Conservation (phyloP, 1,140 invertebrate genomes). For the Lineus longissimus region DNA sequence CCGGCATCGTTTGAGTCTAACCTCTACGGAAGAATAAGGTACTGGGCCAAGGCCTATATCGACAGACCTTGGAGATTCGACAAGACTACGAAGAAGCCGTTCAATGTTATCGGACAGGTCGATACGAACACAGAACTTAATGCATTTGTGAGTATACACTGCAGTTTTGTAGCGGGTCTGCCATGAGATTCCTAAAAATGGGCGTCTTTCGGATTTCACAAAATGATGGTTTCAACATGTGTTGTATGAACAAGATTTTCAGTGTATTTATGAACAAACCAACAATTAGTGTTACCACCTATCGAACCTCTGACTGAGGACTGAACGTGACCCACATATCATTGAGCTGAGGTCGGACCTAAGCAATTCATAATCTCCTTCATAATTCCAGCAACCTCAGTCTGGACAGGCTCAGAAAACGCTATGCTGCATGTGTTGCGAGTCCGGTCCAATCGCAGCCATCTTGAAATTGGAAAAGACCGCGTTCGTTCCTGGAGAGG, state of each 20-base stretch:
- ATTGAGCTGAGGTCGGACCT: too few species aligned
- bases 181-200: too few species aligned
- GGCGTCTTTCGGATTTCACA: too few species aligned
- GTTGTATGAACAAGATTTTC: too few species aligned
- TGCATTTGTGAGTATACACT: constrained; percentile 19
- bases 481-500: constrained; percentile 34
- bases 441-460: constrained; percentile 36
- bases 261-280: too few species aligned
- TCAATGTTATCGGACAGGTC: constrained; percentile 46
- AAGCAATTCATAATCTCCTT: too few species aligned
- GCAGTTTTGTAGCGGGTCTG: too few species aligned
- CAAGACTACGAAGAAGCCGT: constrained; percentile 39
- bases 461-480: constrained; percentile 21
- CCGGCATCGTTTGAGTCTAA: constrained; percentile 55
- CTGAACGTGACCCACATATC: too few species aligned
- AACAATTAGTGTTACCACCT: too few species aligned
- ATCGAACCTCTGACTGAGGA: too few species aligned
- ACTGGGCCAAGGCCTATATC: constrained; percentile 52
- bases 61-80: constrained; percentile 53
- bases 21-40: constrained; percentile 51
- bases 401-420: background rate
- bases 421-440: constrained; percentile 28
- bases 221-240: too few species aligned
- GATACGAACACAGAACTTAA: constrained; percentile 35
- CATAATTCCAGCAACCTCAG: too few species aligned